Percentiles rank a stretch among this genome's conserved stretches.
These are phyloP conservation scores for Margarornis squamiger DNA, from an alignment of 2,797 vertebrate species.

Conservation along the genomic window DNA sequence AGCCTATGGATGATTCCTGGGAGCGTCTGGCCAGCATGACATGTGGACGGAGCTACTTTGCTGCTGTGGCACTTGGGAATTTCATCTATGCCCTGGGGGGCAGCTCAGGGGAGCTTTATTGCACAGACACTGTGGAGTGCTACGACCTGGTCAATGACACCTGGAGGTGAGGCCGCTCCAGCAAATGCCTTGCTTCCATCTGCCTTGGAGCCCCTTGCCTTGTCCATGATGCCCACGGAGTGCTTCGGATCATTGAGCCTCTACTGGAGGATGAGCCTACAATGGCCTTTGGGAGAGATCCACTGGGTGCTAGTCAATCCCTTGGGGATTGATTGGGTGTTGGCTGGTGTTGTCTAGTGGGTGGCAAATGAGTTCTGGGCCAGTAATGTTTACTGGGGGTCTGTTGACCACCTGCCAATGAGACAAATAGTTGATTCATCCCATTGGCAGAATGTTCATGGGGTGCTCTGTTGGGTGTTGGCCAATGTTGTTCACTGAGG, in stretches of 20 bases:
- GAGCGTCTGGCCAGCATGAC: slow-evolving; percentile 77
- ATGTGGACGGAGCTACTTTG: slow-evolving; percentile 78
- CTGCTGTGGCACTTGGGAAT: slow-evolving; percentile 70
- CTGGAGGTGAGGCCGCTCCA: slow-evolving; percentile 75
- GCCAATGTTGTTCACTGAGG: background rate
- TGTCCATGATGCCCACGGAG: background rate
- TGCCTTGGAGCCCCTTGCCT: background rate
- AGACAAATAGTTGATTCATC: background rate
- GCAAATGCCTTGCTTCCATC: background rate
- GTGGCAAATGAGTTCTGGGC: background rate
- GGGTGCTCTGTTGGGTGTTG: background rate
- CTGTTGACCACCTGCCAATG: background rate
- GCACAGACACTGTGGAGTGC: slow-evolving; percentile 78
- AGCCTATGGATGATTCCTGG: slow-evolving; percentile 74
- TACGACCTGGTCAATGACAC: slow-evolving; percentile 71
- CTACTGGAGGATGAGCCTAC: background rate
- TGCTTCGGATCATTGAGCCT: background rate
- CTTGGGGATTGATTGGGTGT: background rate
- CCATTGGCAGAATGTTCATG: background rate
- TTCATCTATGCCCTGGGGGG: slow-evolving; percentile 81
- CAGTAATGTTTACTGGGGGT: background rate
- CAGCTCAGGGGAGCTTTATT: slow-evolving; percentile 64
- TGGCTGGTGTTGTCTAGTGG: background rate
- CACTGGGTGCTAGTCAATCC: background rate
- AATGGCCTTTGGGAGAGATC: background rate